Evolutionary conservation across 2,888 invertebrate genomes (phyloP), one percentile per base, ranked within the genome.

Genomic region (Zhengitettix transpicula): DNA sequence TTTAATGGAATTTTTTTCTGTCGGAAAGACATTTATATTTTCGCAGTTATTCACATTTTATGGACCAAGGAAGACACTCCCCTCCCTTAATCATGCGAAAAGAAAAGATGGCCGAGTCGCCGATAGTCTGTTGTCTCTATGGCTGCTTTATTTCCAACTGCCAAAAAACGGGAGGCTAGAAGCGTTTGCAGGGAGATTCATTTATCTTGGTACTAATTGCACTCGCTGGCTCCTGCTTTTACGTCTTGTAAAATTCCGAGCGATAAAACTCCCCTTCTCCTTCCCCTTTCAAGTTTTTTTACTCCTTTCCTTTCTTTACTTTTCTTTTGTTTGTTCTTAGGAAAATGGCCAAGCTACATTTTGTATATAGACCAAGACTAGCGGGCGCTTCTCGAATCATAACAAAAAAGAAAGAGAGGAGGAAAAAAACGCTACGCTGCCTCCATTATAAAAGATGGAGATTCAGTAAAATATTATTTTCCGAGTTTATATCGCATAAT

Each of bases 171-270:
- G 41, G 55, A 41, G 28, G n/a, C 40, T n/a, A 55, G 40, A 44
- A 47, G 56, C 60, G 52, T 60, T 60, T 62, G 58, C 62, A 58
- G 41, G 61, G 60, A 60, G 62, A 62, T 62, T 62, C 62, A 62
- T 62, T 62, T 62, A 62, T 62, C 62, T 62, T 62, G 42, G 58
- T 56, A 62, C 62, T 62, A 62, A 62, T 62, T 62, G 62, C 62
- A 42, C 58, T 56, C 54, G 60, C 62, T 57, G 57, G 58, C 61
- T 61, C 61, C 58, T 60, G 60, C 62, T 57, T 62, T 58, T 60
- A 60, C 60, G 60, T 60, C 60, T 60, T 60, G 60, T 60, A 60
- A 60, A 60, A 60, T 60, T 60, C 60, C 60, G 53, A 53, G 57
- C 57, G 60, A 60, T 60, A 60, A 60, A 60, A 60, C 59, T 61